phyloP scores from a whole-genome alignment of 2,888 invertebrate species.

The Matsumyia berberina region DNA sequence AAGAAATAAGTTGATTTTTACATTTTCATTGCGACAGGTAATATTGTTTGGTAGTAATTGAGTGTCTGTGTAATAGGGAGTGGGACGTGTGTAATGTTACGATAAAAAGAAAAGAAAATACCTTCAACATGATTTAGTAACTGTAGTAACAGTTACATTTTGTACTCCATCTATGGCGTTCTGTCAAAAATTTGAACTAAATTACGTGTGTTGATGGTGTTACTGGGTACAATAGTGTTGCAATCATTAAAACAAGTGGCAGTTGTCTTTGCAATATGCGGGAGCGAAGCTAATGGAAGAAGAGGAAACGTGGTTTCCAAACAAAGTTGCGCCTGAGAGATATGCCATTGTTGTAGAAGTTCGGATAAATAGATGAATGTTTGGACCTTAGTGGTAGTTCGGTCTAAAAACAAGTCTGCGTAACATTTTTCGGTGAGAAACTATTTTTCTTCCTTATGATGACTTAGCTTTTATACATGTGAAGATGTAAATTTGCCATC shows the following conservation, averaged over 20 bases:
- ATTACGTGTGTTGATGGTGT: constrained; percentile 7
- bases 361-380: neutral
- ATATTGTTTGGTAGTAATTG: constrained; percentile 39
- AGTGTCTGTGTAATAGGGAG: neutral
- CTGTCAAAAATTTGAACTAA: neutral
- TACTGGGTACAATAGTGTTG: neutral
- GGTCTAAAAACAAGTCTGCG: too few relatives aligned
- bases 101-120: neutral
- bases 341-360: neutral
- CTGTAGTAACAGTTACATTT: neutral
- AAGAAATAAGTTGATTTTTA: constrained; percentile 34
- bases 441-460: too few relatives aligned
- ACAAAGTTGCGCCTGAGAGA: too few relatives aligned
- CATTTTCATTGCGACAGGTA: constrained; percentile 61
- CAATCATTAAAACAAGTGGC: too few relatives aligned
- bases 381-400: too few relatives aligned
- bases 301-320: too few relatives aligned
- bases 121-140: constrained; percentile 5
- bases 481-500: too few relatives aligned
- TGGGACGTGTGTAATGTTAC: neutral
- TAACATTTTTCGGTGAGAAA: too few relatives aligned
- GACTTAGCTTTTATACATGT: too few relatives aligned
- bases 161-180: neutral
- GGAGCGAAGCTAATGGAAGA: too few relatives aligned
- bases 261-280: too few relatives aligned